These are phyloP conservation scores for Aviceda subcristata DNA, from an alignment of 2,113 vertebrate genomes.

Conservation along the genomic window DNA sequence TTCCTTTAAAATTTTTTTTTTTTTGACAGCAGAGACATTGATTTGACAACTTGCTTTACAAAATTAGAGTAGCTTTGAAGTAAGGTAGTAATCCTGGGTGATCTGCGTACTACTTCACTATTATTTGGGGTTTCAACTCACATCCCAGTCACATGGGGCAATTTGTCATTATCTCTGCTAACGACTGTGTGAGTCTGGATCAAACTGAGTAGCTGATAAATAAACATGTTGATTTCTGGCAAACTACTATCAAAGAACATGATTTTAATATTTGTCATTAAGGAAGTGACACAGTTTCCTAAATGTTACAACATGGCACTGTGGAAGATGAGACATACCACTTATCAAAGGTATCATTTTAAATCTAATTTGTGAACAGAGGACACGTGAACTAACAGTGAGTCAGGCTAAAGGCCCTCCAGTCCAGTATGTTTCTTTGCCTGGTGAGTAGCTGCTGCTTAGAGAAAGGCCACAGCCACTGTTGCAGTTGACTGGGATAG, in stretches of 20 bases:
- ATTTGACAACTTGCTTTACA: constrained; percentile 57
- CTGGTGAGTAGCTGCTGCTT: background rate
- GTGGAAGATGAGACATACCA: background rate
- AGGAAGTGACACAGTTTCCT: background rate
- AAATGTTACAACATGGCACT: background rate
- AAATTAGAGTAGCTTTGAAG: constrained; percentile 54
- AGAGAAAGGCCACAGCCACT: background rate
- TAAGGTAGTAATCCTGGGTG: background rate
- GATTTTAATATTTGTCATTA: constrained; percentile 28
- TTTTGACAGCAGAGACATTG: constrained; percentile 20
- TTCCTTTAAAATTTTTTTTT: constrained; percentile 47
- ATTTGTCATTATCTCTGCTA: constrained; percentile 54
- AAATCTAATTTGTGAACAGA: background rate
- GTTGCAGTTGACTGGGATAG: background rate
- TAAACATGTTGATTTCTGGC: constrained; percentile 42
- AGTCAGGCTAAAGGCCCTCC: background rate
- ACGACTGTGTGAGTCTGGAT: constrained; percentile 49
- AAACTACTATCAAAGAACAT: background rate
- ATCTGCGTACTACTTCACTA: background rate
- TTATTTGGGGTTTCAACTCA: constrained; percentile 33
- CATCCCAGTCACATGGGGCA: constrained; percentile 5
- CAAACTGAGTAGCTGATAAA: constrained; percentile 23
- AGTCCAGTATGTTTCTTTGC: background rate
- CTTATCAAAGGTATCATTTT: background rate
- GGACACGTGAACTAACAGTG: background rate